These are phyloP conservation scores for Cryptocheilus praepositus DNA, from an alignment of 2,888 invertebrate genomes.

Conservation along the genomic window DNA sequence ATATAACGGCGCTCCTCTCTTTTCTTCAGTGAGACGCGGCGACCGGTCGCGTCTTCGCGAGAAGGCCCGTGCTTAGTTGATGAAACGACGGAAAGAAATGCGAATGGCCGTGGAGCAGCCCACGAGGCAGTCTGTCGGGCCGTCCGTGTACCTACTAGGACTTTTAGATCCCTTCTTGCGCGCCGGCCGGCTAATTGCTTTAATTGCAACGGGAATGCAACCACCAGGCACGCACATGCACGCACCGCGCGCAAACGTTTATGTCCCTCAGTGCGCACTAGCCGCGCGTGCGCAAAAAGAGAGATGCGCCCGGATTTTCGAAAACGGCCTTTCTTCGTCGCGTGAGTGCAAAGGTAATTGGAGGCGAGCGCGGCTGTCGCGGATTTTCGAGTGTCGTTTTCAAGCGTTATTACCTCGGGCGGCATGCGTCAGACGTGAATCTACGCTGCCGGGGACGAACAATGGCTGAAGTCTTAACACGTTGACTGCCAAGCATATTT, in stretches of 20 bases:
- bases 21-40: conserved; percentile 1
- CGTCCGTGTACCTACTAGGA: conserved; percentile 42
- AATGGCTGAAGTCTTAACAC: no score
- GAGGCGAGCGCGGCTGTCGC: no score
- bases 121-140: conserved; percentile 10
- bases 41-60: no score
- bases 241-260: neutral
- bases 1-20: conserved; percentile 30
- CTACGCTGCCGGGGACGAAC: no score
- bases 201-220: conserved; percentile 48
- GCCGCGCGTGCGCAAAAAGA: conserved; percentile 21
- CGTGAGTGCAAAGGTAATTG: no score
- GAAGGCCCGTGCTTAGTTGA: neutral
- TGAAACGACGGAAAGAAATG: conserved; percentile 43
- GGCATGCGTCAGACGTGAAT: no score
- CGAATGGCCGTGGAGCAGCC: conserved; percentile 31
- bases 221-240: conserved; percentile 9
- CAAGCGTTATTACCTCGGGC: no score
- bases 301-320: conserved; percentile 13
- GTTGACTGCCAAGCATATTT: no score
- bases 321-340: neutral
- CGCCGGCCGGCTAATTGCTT: conserved; percentile 43
- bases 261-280: no score
- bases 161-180: conserved; percentile 45
- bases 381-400: no score